A percentile compares a stretch with the other conserved stretches of the same genome.
These are phyloP conservation scores for Microplitis demolitor DNA, from an alignment of 1,140 invertebrate genomes.

Conservation along the genomic window DNA sequence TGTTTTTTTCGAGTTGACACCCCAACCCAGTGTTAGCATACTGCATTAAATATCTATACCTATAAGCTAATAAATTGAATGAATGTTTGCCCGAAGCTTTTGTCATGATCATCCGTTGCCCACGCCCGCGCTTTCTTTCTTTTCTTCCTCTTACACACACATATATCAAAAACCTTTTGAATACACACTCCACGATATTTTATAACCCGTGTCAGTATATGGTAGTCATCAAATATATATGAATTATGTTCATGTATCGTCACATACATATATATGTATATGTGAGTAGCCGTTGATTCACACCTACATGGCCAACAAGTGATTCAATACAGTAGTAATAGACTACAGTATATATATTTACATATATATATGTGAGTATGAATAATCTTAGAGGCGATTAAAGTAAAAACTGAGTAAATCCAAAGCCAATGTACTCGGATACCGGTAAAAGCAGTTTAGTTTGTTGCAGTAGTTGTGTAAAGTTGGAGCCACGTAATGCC, in stretches of 20 bases:
- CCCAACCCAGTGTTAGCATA: constrained; percentile 1
- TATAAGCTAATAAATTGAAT: constrained; percentile 59
- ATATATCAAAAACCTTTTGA: not conserved
- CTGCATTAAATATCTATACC: constrained; percentile 26
- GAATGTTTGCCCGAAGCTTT: constrained; percentile 54
- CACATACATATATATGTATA: not conserved
- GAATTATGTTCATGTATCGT: not conserved
- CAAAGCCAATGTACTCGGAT: constrained; percentile 36
- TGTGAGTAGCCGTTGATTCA: not conserved
- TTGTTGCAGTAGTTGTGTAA: constrained; percentile 23
- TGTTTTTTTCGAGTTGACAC: constrained; percentile 36
- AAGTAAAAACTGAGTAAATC: constrained; percentile 26
- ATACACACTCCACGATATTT: not conserved
- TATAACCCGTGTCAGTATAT: not conserved
- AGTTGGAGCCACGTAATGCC: constrained; percentile 23
- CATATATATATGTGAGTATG: not conserved
- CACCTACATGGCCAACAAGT: not conserved
- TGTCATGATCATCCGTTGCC: constrained; percentile 55
- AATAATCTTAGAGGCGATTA: not conserved
- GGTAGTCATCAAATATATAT: not conserved
- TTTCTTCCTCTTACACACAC: not conserved
- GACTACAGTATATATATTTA: too few relatives aligned
- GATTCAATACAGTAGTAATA: not conserved
- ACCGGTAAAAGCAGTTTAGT: constrained; percentile 48
- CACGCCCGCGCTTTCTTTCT: constrained; percentile 36